Evolutionary conservation across 2,797 vertebrate genomes (phyloP).

Genomic region (Meda fulgida): DNA sequence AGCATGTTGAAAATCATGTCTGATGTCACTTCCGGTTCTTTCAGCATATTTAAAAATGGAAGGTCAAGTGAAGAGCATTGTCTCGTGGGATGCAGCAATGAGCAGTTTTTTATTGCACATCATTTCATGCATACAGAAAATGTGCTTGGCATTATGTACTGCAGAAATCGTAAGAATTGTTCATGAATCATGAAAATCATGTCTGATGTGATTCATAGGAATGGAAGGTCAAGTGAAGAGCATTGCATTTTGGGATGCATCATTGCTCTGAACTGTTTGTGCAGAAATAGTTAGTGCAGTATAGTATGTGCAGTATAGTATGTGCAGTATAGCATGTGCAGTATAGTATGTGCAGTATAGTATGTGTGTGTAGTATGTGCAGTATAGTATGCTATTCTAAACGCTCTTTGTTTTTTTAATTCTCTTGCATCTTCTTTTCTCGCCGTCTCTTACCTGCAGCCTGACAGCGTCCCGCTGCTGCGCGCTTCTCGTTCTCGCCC

Average conservation of each 20-base stretch:
- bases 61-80: neutral
- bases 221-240: neutral
- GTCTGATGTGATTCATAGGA: neutral
- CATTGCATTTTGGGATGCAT: neutral
- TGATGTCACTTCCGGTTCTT: neutral
- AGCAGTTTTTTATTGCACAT: neutral
- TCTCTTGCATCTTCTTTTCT: slow-evolving; percentile 39
- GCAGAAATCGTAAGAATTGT: neutral
- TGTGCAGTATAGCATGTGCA: no score
- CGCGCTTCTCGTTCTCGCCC: neutral
- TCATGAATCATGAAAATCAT: neutral
- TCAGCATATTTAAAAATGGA: neutral
- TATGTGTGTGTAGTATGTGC: neutral
- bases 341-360: neutral
- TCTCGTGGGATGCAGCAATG: neutral
- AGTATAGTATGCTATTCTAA: neutral
- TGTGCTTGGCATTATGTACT: neutral
- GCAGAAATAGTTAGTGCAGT: neutral
- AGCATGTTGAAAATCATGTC: neutral
- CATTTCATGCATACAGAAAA: neutral
- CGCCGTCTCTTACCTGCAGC: neutral
- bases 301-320: no score
- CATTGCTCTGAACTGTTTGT: neutral
- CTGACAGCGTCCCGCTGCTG: slow-evolving; percentile 10
- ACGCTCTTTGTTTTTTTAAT: slow-evolving; percentile 9